Evolutionary conservation across 2,888 invertebrate genomes (phyloP).

Genomic region (Melinopterus prodromus): DNA sequence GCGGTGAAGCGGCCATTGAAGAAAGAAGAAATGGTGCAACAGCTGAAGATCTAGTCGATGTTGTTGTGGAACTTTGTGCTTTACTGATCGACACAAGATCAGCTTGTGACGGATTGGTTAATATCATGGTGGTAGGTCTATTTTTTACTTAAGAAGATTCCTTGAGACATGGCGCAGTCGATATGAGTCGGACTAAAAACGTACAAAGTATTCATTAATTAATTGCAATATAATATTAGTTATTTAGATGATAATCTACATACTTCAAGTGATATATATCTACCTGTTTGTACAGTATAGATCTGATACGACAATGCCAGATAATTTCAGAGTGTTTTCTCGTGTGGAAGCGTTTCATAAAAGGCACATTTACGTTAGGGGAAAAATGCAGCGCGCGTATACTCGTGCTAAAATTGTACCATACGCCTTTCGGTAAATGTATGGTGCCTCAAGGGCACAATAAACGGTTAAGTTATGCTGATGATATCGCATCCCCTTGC

Average conservation of each 20-base stretch:
- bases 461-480: background rate
- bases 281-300: too few species aligned
- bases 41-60: conserved; percentile 58
- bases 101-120: conserved; percentile 70
- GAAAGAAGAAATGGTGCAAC: conserved; percentile 62
- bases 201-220: too few species aligned
- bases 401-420: background rate
- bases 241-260: too few species aligned
- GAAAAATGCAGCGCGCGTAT: too few species aligned
- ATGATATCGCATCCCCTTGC: too few species aligned
- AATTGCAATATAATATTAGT: too few species aligned
- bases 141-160: background rate
- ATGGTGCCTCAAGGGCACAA: background rate
- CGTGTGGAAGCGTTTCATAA: too few species aligned
- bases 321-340: too few species aligned
- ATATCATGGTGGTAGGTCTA: conserved; percentile 67
- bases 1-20: conserved; percentile 58
- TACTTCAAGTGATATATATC: too few species aligned
- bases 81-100: conserved; percentile 64
- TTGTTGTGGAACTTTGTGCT: conserved; percentile 64
- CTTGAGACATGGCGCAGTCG: background rate
- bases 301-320: too few species aligned
- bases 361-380: too few species aligned
- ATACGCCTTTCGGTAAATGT: background rate
- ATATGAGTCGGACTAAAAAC: background rate